These are phyloP conservation scores for Apotomis capreana DNA, from an alignment of 2,888 invertebrate species.

Conservation along the genomic window DNA sequence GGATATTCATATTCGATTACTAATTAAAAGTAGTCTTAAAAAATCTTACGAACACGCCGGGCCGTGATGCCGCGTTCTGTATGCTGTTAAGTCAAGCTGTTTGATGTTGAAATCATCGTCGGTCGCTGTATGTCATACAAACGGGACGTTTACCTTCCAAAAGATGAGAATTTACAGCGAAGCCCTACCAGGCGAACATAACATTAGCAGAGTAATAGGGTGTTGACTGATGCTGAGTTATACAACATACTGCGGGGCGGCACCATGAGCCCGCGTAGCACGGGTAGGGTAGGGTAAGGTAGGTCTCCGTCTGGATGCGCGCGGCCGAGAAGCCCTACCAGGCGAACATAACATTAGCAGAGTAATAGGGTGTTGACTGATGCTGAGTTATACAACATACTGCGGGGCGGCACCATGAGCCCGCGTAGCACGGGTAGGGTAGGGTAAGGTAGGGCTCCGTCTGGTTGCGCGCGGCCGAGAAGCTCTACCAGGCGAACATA, in stretches of 20 bases:
- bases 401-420: constrained; percentile 89
- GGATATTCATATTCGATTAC: too few species aligned
- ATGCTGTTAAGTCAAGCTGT: too few species aligned
- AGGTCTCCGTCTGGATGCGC: constrained; percentile 89
- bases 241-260: constrained; percentile 58
- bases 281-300: too few species aligned
- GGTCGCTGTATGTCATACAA: too few species aligned
- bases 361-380: not conserved
- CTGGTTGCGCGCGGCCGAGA: constrained; percentile 85
- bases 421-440: constrained; percentile 94
- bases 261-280: constrained; percentile 96
- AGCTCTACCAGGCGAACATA: constrained; percentile 84
- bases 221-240: too few species aligned
- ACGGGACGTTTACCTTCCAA: too few species aligned
- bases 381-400: too few species aligned
- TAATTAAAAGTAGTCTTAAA: too few species aligned
- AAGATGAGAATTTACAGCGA: too few species aligned
- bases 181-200: constrained; percentile 84
- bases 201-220: not conserved
- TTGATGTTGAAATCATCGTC: too few species aligned
- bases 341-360: constrained; percentile 12
- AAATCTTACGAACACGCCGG: too few species aligned
- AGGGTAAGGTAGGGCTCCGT: constrained; percentile 91
- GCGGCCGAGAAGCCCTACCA: constrained; percentile 87
- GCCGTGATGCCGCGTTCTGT: too few species aligned